phyloP scores from a whole-genome alignment of 2,797 vertebrate species.

The Manis javanica region DNA sequence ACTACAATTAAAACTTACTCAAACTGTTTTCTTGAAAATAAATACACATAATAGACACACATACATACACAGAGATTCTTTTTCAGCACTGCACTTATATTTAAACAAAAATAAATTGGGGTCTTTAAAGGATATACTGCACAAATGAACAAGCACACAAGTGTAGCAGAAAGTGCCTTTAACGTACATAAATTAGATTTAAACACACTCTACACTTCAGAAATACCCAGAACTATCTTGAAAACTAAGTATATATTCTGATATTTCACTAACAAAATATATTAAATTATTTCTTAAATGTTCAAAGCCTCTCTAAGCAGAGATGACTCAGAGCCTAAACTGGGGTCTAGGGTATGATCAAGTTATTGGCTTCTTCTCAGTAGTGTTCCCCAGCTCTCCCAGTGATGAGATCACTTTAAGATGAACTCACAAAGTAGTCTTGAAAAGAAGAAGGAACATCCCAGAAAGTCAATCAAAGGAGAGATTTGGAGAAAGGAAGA shows the following conservation, averaged over 20 bases:
- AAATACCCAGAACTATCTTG: constrained; percentile 3
- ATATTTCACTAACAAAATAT: background rate
- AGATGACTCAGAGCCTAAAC: background rate
- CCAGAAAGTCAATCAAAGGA: background rate
- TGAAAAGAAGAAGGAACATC: background rate
- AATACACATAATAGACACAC: constrained; percentile 8
- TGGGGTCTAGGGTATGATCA: background rate
- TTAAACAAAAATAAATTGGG: background rate
- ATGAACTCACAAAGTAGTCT: background rate
- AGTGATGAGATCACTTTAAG: background rate
- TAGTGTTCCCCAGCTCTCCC: background rate
- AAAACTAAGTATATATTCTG: background rate
- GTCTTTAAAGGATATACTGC: constrained; percentile 20
- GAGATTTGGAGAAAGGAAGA: background rate
- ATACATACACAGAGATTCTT: background rate
- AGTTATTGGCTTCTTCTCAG: background rate
- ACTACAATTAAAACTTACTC: constrained; percentile 6
- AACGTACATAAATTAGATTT: background rate
- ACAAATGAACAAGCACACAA: background rate
- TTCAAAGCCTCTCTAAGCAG: background rate
- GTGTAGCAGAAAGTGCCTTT: background rate
- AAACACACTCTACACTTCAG: constrained; percentile 1
- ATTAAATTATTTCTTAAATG: constrained; percentile 6
- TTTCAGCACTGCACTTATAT: background rate
- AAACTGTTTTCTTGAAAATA: constrained; percentile 11